These are phyloP conservation scores for Diarsia brunnea DNA, from an alignment of 2,888 invertebrate species.

Conservation along the genomic window DNA sequence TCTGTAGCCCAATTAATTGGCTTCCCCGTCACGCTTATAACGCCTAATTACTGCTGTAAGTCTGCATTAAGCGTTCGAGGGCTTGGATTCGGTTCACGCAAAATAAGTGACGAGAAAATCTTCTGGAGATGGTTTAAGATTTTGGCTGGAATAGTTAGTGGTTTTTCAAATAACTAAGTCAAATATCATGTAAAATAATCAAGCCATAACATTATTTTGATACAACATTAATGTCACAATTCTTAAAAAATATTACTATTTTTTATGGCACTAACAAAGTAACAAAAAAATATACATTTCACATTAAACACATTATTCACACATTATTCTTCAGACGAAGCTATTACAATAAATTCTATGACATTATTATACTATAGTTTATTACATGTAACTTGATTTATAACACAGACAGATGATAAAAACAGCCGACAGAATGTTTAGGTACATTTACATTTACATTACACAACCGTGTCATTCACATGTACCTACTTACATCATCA, in stretches of 20 bases:
- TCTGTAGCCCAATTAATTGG: neutral
- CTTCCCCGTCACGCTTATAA: neutral
- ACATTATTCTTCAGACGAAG: neutral
- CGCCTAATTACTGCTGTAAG: neutral
- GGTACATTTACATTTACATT: too few species aligned
- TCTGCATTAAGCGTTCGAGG: neutral
- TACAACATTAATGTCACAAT: too few species aligned
- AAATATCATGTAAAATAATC: neutral
- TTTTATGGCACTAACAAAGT: neutral
- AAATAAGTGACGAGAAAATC: neutral
- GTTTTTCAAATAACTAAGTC: neutral
- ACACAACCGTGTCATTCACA: slow-evolving; percentile 50
- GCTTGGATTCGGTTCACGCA: neutral
- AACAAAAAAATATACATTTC: neutral
- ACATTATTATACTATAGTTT: neutral
- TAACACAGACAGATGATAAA: slow-evolving; percentile 43
- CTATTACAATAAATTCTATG: neutral
- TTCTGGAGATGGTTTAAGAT: neutral
- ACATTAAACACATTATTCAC: neutral
- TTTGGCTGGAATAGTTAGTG: neutral
- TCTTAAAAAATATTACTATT: too few species aligned
- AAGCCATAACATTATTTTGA: too few species aligned
- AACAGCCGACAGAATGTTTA: slow-evolving; percentile 20
- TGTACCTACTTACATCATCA: slow-evolving; percentile 40
- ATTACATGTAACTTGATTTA: slow-evolving; percentile 11